A percentile compares a stretch with the other conserved stretches of the same genome.
Evolutionary conservation across 35 echinoderm and acorn worm genomes (phyloP).

Genomic region (Nesometra sesokonis): DNA sequence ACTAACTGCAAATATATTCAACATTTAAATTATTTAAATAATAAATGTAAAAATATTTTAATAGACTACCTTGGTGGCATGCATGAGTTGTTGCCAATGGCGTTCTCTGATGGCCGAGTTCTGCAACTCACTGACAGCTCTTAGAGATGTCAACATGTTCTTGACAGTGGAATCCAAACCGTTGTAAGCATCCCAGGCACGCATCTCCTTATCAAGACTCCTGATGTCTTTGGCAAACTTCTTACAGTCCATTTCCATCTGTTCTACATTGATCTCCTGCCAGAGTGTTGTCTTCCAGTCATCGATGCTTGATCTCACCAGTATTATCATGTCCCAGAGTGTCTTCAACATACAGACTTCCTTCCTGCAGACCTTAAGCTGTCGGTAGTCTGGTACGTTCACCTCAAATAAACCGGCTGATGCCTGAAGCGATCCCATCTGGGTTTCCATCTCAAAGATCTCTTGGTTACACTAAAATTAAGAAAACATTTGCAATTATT

Average conservation of each 20-base stretch:
- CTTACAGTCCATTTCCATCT: slow-evolving; percentile 99
- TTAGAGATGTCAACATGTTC: slow-evolving; percentile 98
- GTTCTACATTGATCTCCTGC: slow-evolving; percentile 97
- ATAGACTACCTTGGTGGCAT: slow-evolving; percentile 75
- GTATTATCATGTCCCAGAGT: slow-evolving; percentile 86
- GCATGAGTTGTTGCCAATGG: slow-evolving; percentile 99
- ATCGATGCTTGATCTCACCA: slow-evolving; percentile 73
- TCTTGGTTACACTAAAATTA: slow-evolving; percentile 44
- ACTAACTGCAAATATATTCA: too few species aligned
- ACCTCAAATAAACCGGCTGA: slow-evolving; percentile 95
- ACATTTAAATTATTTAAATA: too few species aligned
- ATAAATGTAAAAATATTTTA: too few species aligned
- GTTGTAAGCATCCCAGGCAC: slow-evolving; percentile 89
- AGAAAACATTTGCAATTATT: background rate
- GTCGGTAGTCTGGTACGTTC: slow-evolving; percentile 80
- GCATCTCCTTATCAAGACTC: slow-evolving; percentile 94
- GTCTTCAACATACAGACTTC: slow-evolving; percentile 77
- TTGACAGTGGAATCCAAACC: slow-evolving; percentile 91
- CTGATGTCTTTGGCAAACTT: slow-evolving; percentile 99
- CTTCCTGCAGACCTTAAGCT: slow-evolving; percentile 78
- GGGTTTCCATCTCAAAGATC: slow-evolving; percentile 75
- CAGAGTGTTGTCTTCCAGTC: slow-evolving; percentile 96
- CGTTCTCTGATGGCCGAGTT: slow-evolving; percentile 96
- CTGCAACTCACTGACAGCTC: slow-evolving; percentile 94
- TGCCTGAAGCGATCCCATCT: slow-evolving; percentile 74